Base-by-base conservation (phyloP, 2,888 invertebrate genomes). In the Argynnis bischoffii region DNA sequence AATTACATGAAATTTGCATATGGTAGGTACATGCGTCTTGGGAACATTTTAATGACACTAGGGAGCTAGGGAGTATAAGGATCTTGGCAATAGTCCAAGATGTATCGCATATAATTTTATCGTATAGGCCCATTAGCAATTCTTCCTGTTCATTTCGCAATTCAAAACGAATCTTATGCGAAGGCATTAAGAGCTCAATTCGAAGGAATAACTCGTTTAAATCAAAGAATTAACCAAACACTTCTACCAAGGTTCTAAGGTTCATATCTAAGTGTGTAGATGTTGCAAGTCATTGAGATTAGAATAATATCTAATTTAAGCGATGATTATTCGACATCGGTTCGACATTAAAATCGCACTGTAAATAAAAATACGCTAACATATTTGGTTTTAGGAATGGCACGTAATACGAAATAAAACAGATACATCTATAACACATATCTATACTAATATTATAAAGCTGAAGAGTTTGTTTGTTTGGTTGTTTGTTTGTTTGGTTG, bases 251-350 rank as follows among this genome's bases (percentile, higher is more conserved):
- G 55, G 11, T 47, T 55, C 51, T 66, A 66, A 59, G 51, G 63
- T 18, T 41, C 26, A 50, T 18, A 54, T 64, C 57, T 16, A 13
- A 53, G 46, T 41, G 16, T 21, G 53, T 46, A 41, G 26, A 63
- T 61, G 5, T 51, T 71, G 63, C 67, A 66, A 71, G 74, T 72
- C 70, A 74, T 70, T 70, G 70, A 66, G 72, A 72, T 75, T 74
- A 78, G 76, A 76, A 69, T 74, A 55, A 76, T 69, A 72, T 73
- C 72, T 78, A 77, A 77, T 77, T 76, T 72, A 75, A 77, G 76
- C 73, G 75, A 78, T 78, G 74, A 77, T 77, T 77, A 69, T 55
- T 56, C 63, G 61, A 81, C 79, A 80, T 78, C 77, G 71, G 73
- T 41, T 41, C 8, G 72, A 75, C 71, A 76, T 75, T n/a, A n/a